Evolutionary conservation across 2,888 invertebrate species (phyloP), one percentile per base, ranked within the genome.

Genomic region (Balanococcus diminutus): DNA sequence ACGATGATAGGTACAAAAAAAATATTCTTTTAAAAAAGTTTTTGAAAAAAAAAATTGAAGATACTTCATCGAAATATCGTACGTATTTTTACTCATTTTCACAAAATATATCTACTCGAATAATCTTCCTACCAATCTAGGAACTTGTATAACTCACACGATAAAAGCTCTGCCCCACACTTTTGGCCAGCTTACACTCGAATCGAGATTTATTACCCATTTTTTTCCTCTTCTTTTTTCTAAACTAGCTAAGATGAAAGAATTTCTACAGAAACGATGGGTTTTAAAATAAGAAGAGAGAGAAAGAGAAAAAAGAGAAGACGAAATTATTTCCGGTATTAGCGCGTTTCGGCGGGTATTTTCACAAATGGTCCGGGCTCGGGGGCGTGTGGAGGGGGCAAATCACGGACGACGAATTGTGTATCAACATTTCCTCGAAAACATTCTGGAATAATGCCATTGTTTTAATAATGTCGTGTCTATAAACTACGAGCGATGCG

Each of bases 361-460:
- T 56, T 56, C 56, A 56, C 56, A 22, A 56, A 56, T 4, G n/a
- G 19, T 11, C 9, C 5, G 22, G 56, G 56, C 5, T 11, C 22
- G 22, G 22, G 22, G 56, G 56, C 16, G 3, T 22, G 22, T 22
- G 22, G 56, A 22, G 22, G 56, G 9, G 19, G 22, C 56, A 56
- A 56, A 56, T 56, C 56, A 56, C 56, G 56, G 56, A 56, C 56
- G 56, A 56, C 56, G 56, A 56, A 56, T 56, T 56, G 56, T 56
- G 56, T 56, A 56, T 56, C 56, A 56, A 56, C 56, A 8, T 56
- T 56, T 56, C 56, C 56, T 56, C 6, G 56, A 56, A 56, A 56
- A 56, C 56, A 56, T 56, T 56, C 56, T 56, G 56, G 56, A 56
- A 56, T 56, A 56, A 56, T 56, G 56, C 56, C 56, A 56, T 56